These are phyloP conservation scores for Drosophila tripunctata DNA, from an alignment of 2,888 invertebrate genomes.

Conservation along the genomic window DNA sequence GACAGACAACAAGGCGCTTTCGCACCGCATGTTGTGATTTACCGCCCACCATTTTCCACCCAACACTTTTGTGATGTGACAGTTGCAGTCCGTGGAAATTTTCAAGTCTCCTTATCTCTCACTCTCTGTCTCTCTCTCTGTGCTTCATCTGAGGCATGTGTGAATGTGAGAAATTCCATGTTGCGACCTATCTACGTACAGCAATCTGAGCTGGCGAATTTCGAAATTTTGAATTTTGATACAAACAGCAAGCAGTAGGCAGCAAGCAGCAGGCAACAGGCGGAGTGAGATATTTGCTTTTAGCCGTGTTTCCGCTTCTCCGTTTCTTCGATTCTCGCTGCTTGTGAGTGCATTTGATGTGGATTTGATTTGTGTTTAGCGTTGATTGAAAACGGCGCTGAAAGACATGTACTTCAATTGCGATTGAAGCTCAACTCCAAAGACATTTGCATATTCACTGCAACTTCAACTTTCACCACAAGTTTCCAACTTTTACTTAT, in stretches of 20 bases:
- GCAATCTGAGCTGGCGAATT: slow-evolving; percentile 52
- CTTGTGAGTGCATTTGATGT: slow-evolving; percentile 35
- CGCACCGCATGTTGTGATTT: slow-evolving; percentile 74
- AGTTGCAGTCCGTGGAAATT: slow-evolving; percentile 56
- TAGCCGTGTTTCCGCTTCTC: slow-evolving; percentile 2
- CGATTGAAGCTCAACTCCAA: slow-evolving; percentile 15
- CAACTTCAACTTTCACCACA: slow-evolving; percentile 37
- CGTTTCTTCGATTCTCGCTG: too few species aligned
- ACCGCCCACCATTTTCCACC: slow-evolving; percentile 17
- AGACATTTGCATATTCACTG: slow-evolving; percentile 51
- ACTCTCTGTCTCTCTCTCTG: neutral
- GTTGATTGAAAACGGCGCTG: slow-evolving; percentile 44
- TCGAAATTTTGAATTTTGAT: slow-evolving; percentile 57
- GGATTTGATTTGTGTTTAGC: slow-evolving; percentile 59
- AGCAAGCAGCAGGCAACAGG: too few species aligned
- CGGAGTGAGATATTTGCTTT: slow-evolving; percentile 20
- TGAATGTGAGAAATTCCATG: slow-evolving; percentile 29
- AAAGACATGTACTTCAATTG: slow-evolving; percentile 33
- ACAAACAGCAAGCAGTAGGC: slow-evolving; percentile 13
- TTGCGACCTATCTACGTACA: slow-evolving; percentile 25
- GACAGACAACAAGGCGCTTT: slow-evolving; percentile 6
- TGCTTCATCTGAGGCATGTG: slow-evolving; percentile 7
- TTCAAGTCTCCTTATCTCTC: slow-evolving; percentile 7
- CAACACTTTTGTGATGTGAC: slow-evolving; percentile 37
- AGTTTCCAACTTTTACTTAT: slow-evolving; percentile 47